Evolutionary conservation across 1,140 invertebrate species (phyloP).

Genomic region (Lethrus apterus): DNA sequence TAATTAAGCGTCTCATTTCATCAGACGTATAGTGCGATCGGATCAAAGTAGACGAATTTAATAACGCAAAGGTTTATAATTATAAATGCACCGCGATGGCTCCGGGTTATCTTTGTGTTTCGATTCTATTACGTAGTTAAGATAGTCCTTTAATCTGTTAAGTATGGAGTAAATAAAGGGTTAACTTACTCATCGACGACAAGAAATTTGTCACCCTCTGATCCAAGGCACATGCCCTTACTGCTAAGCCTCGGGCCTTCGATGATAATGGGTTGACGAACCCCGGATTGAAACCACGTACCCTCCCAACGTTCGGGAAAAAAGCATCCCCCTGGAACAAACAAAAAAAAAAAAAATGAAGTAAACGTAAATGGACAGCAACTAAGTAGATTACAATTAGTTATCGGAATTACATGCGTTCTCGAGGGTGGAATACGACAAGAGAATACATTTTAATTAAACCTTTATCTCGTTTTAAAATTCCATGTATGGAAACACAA

Average conservation of each 20-base stretch:
- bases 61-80: too few species aligned
- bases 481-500: too few species aligned
- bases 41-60: too few species aligned
- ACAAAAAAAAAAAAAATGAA: slow-evolving; percentile 7
- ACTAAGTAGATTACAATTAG: slow-evolving; percentile 4
- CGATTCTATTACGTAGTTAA: slow-evolving; percentile 3
- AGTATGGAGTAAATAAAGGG: slow-evolving; percentile 11
- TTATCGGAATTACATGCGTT: slow-evolving; percentile 7
- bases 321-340: slow-evolving; percentile 56
- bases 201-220: slow-evolving; percentile 76
- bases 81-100: too few species aligned
- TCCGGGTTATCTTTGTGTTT: too few species aligned
- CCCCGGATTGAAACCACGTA: slow-evolving; percentile 78
- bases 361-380: slow-evolving; percentile 6
- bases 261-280: slow-evolving; percentile 70
- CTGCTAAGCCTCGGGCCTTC: slow-evolving; percentile 68
- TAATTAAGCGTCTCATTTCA: too few species aligned
- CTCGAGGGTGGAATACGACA: neutral
- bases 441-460: too few species aligned
- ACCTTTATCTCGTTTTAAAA: too few species aligned
- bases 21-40: too few species aligned
- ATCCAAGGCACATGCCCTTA: slow-evolving; percentile 70
- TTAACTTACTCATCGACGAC: slow-evolving; percentile 72
- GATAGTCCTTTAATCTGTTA: slow-evolving; percentile 4
- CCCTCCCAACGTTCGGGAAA: slow-evolving; percentile 74